A percentile compares a stretch with the other conserved stretches of the same genome.
These are phyloP conservation scores for Aplysina aerophoba DNA, from an alignment of 37 sponge, comb jelly and placozoan genomes.

Conservation along the genomic window DNA sequence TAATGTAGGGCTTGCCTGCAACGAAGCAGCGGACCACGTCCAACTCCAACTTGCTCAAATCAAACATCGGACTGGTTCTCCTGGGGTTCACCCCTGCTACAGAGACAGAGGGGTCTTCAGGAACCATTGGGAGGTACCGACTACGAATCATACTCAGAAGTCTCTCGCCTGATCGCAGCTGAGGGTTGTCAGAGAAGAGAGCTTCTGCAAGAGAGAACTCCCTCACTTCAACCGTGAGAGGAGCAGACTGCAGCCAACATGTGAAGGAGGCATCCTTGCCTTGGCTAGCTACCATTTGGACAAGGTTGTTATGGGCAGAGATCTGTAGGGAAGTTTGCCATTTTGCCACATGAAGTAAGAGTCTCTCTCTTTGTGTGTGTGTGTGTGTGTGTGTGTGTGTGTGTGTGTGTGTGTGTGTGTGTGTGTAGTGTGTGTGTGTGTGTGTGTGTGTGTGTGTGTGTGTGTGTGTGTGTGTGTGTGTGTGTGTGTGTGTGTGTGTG, in stretches of 20 bases:
- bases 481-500: neutral
- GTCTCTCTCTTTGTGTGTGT: no score
- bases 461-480: neutral
- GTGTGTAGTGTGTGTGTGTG: neutral
- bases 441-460: neutral
- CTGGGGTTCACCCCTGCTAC: neutral
- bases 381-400: neutral
- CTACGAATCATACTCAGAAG: constrained; percentile 70
- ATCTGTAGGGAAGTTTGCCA: neutral
- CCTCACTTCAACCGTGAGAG: neutral
- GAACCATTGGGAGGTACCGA: constrained; percentile 25
- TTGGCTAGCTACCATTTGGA: neutral
- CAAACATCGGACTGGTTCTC: constrained; percentile 32
- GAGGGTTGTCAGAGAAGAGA: neutral
- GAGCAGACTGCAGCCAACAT: constrained; percentile 4
- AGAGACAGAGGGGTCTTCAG: neutral
- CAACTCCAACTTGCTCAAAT: constrained; percentile 58
- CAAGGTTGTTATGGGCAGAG: neutral
- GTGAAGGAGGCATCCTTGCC: neutral
- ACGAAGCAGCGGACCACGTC: constrained; percentile 65
- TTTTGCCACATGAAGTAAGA: no score
- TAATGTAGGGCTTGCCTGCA: constrained; percentile 73
- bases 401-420: neutral
- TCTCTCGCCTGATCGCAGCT: neutral
- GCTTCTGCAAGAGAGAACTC: constrained; percentile 4